A percentile compares a stretch with the other conserved stretches of the same genome.
These are phyloP conservation scores for Candidula unifasciata DNA, from an alignment of 2,888 invertebrate genomes.

Conservation along the genomic window DNA sequence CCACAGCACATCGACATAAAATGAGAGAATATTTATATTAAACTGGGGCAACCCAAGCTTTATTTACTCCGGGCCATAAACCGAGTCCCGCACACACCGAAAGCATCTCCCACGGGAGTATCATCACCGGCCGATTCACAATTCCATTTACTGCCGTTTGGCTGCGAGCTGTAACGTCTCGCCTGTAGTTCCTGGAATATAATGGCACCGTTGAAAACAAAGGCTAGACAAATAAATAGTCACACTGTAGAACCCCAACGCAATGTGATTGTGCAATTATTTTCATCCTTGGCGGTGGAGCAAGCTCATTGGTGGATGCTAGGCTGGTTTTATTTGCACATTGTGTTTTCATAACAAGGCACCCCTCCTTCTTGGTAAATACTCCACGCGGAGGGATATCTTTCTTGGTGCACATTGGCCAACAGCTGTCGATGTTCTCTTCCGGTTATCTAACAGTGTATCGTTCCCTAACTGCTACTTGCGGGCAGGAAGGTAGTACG, in stretches of 20 bases:
- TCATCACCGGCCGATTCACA: neutral
- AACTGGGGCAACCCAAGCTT: neutral
- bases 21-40: slow-evolving; percentile 1
- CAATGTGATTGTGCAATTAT: neutral
- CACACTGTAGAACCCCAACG: too few species aligned
- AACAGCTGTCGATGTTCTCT: neutral
- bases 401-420: neutral
- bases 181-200: neutral
- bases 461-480: neutral
- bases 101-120: neutral
- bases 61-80: neutral
- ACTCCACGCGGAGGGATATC: neutral
- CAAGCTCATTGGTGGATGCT: neutral
- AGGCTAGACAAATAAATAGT: neutral
- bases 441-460: slow-evolving; percentile 29
- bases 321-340: neutral
- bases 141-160: neutral
- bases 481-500: neutral
- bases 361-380: slow-evolving; percentile 1
- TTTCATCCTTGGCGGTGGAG: neutral
- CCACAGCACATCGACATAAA: neutral
- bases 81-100: neutral
- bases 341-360: slow-evolving; percentile 15
- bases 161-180: neutral
- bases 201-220: neutral